Conservation (phyloP, 2,797 vertebrate genomes). For the Cheracebus regulus region DNA sequence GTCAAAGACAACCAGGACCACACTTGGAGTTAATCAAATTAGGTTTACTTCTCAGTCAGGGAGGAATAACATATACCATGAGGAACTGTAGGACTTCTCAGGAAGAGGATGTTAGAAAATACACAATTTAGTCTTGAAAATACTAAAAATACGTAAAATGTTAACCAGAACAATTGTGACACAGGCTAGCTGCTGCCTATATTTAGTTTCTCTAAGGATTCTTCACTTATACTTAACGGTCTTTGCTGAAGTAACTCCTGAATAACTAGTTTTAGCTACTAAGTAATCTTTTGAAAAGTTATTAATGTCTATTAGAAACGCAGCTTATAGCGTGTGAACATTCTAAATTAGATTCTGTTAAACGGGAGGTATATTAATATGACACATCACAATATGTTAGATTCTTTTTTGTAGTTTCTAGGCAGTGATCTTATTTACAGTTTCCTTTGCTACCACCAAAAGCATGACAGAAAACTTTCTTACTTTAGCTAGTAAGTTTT, state of each 20-base stretch:
- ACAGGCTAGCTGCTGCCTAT: not conserved
- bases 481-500: conserved; percentile 29
- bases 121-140: conserved; percentile 23
- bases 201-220: conserved; percentile 1
- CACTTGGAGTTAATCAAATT: not conserved
- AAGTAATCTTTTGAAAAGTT: conserved; percentile 28
- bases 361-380: not conserved
- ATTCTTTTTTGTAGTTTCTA: conserved; percentile 44
- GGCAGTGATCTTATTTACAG: not conserved
- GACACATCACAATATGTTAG: not conserved
- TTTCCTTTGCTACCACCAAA: not conserved
- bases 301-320: conserved; percentile 29
- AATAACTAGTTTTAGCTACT: not conserved
- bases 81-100: not conserved
- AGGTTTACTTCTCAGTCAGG: not conserved
- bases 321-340: not conserved
- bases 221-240: not conserved
- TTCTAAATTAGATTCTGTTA: conserved; percentile 9
- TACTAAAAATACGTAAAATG: conserved; percentile 4
- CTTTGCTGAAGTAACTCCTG: conserved; percentile 9
- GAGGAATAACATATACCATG: not conserved
- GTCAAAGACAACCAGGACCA: not conserved
- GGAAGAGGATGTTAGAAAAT: not conserved
- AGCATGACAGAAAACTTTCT: not conserved
- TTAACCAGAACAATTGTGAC: not conserved